A percentile compares a stretch with the other conserved stretches of the same genome.
Evolutionary conservation across 2,113 vertebrate species (phyloP).

Genomic region (Coryphaenoides rupestris): DNA sequence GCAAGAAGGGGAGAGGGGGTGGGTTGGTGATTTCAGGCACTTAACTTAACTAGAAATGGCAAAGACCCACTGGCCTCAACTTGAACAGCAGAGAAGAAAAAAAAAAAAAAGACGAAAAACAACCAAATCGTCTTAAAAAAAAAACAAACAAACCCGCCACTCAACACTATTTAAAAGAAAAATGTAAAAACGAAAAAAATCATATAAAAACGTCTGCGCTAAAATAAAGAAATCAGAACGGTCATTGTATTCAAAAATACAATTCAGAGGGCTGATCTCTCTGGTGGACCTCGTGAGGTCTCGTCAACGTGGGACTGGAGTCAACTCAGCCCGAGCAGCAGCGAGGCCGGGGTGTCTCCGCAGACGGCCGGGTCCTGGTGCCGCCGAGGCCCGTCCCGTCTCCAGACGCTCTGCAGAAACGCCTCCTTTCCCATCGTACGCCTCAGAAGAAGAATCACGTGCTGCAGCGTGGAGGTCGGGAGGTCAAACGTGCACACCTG

Average conservation of each 20-base stretch:
- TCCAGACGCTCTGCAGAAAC: slow-evolving; percentile 51
- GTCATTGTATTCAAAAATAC: no score
- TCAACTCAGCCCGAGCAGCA: slow-evolving; percentile 41
- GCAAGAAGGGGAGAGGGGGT: no score
- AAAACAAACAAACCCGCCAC: slow-evolving; percentile 23
- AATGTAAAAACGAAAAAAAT: no score
- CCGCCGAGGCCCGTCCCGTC: slow-evolving; percentile 48
- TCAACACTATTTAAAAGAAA: background rate
- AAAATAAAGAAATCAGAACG: no score
- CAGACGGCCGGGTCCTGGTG: slow-evolving; percentile 36
- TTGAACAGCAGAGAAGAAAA: slow-evolving; percentile 6
- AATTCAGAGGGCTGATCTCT: slow-evolving; percentile 26
- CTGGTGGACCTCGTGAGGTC: slow-evolving; percentile 23
- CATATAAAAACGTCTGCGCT: no score
- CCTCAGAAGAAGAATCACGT: slow-evolving; percentile 36
- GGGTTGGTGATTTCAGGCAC: no score
- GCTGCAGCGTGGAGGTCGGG: slow-evolving; percentile 22
- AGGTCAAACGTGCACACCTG: slow-evolving; percentile 22
- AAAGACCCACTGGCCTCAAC: no score
- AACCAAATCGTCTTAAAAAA: slow-evolving; percentile 21
- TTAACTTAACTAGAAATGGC: no score
- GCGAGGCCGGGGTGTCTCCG: slow-evolving; percentile 35
- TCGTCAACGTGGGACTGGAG: slow-evolving; percentile 33
- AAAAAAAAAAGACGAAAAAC: slow-evolving; percentile 19
- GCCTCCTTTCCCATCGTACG: slow-evolving; percentile 49